These are phyloP conservation scores for Drosophila kikkawai DNA, from an alignment of 1,140 invertebrate genomes.

Conservation along the genomic window DNA sequence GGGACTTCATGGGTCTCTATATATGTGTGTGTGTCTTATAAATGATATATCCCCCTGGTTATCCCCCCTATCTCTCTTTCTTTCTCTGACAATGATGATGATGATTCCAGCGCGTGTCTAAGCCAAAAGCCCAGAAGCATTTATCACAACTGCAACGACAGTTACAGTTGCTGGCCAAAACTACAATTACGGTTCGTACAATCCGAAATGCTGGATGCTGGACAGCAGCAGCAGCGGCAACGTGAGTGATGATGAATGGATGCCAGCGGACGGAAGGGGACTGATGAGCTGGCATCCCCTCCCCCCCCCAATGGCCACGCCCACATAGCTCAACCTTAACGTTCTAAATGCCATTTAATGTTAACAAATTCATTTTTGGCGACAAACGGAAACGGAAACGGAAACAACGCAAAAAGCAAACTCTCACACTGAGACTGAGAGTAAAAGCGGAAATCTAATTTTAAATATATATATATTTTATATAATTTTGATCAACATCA, in stretches of 20 bases:
- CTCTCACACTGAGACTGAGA: conserved; percentile 18
- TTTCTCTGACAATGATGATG: neutral
- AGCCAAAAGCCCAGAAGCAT: conserved; percentile 58
- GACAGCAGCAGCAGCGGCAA: conserved; percentile 10
- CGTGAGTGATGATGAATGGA: conserved; percentile 64
- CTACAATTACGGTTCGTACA: conserved; percentile 32
- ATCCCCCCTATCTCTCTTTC: too few species aligned
- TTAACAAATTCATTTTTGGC: conserved; percentile 76
- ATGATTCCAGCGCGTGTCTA: conserved; percentile 50
- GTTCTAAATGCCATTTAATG: conserved; percentile 66
- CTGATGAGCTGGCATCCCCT: neutral
- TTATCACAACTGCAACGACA: conserved; percentile 59
- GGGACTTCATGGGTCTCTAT: neutral
- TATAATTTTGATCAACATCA: neutral
- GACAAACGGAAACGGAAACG: conserved; percentile 71
- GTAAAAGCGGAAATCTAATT: too few species aligned
- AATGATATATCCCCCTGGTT: conserved; percentile 26
- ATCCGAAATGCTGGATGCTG: conserved; percentile 24
- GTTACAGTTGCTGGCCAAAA: conserved; percentile 25
- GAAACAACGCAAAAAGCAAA: conserved; percentile 50
- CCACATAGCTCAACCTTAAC: conserved; percentile 10
- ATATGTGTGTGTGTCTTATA: neutral
- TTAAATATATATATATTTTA: too few species aligned
- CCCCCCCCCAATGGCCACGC: neutral
- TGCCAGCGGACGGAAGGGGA: conserved; percentile 2